These are phyloP conservation scores for Ashinkailepas kermadecensis DNA, from an alignment of 2,888 invertebrate genomes.

Conservation along the genomic window DNA sequence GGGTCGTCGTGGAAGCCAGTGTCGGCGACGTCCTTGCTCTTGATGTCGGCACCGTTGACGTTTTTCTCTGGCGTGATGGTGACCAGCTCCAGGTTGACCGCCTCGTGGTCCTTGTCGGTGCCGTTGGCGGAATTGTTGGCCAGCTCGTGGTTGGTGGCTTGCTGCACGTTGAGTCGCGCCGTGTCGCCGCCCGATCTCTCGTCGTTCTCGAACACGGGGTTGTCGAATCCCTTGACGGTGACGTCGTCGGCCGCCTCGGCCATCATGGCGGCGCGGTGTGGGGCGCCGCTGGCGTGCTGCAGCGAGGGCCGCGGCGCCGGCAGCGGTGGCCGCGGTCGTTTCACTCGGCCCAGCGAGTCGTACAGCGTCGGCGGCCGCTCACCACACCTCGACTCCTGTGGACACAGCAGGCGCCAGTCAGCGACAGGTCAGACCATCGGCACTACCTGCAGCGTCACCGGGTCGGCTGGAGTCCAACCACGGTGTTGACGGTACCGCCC, in stretches of 20 bases:
- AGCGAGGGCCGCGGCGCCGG: constrained; percentile 10
- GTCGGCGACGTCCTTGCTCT: constrained; percentile 7
- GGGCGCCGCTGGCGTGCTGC: background rate
- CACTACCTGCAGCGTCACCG: background rate
- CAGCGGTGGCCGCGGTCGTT: background rate
- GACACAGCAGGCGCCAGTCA: background rate
- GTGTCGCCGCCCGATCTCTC: background rate
- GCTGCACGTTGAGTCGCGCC: background rate
- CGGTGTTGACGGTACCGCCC: background rate
- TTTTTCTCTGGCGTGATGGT: constrained; percentile 8
- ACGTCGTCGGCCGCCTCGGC: background rate
- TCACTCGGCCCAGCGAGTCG: background rate
- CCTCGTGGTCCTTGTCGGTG: constrained; percentile 8
- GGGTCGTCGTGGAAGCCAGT: background rate
- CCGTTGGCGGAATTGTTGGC: background rate
- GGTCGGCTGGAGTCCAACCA: background rate
- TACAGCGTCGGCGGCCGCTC: background rate
- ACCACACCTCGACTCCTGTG: background rate
- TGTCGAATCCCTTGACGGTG: constrained; percentile 21
- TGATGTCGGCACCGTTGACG: constrained; percentile 8
- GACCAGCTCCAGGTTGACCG: constrained; percentile 13
- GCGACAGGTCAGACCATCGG: background rate
- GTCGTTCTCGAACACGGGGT: constrained; percentile 13
- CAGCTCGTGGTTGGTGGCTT: background rate
- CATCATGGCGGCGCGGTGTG: background rate